Conservation (phyloP, 2,113 vertebrate species). For the Theristicus caerulescens region DNA sequence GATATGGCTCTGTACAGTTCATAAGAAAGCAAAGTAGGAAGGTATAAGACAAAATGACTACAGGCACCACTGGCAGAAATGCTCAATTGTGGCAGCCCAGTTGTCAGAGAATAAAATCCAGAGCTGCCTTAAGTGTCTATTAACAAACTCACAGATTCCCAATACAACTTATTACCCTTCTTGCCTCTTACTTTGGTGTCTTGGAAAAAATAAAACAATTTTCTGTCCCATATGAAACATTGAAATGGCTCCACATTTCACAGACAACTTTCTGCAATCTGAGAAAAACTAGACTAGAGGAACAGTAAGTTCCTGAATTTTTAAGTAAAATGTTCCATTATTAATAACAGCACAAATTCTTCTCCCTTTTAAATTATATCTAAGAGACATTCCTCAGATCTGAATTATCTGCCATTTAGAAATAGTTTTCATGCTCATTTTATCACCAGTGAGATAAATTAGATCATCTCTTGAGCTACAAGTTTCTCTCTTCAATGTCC, state of each 20-base stretch:
- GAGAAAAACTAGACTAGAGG: constrained; percentile 32
- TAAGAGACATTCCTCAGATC: background rate
- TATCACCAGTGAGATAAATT: constrained; percentile 32
- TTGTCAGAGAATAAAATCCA: background rate
- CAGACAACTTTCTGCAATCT: background rate
- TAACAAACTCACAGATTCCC: background rate
- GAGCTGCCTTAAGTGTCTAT: background rate
- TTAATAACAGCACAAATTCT: constrained; percentile 41
- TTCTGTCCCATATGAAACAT: background rate
- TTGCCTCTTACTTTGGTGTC: background rate
- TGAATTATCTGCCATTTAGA: constrained; percentile 49
- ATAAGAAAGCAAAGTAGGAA: background rate
- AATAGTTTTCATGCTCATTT: constrained; percentile 35
- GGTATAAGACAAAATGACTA: background rate
- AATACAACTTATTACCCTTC: background rate
- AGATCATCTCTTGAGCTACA: background rate
- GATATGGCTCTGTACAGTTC: background rate
- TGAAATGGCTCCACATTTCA: background rate
- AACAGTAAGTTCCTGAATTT: constrained; percentile 45
- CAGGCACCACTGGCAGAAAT: background rate
- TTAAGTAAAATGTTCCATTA: constrained; percentile 56
- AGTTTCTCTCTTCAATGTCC: background rate
- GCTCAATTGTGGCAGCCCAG: background rate
- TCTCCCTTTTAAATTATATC: constrained; percentile 27
- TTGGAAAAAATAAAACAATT: background rate